These are phyloP conservation scores for Oegoconia quadripuncta DNA, from an alignment of 2,888 invertebrate genomes.

Conservation along the genomic window DNA sequence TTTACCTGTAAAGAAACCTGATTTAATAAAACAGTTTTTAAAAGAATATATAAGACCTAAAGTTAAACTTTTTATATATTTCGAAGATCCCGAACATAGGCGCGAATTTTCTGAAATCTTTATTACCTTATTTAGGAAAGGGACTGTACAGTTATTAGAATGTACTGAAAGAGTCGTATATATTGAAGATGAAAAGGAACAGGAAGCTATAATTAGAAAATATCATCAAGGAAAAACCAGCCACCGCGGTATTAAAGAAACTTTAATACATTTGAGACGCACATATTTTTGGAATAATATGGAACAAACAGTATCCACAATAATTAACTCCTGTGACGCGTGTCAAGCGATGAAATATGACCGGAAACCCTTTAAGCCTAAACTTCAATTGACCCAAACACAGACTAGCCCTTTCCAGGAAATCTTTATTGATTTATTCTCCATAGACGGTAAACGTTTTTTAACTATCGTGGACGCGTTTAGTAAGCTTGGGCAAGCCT, in stretches of 20 bases:
- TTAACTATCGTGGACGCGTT: neutral
- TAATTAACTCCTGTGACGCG: slow-evolving; percentile 24
- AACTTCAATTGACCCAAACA: slow-evolving; percentile 24
- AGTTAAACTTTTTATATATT: slow-evolving; percentile 25
- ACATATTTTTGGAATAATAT: slow-evolving; percentile 17
- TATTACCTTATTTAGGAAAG: slow-evolving; percentile 13
- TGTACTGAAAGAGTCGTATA: slow-evolving; percentile 16
- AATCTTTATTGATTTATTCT: slow-evolving; percentile 22
- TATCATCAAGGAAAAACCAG: too few species aligned
- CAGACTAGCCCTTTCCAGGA: slow-evolving; percentile 23
- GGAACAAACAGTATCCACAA: slow-evolving; percentile 11
- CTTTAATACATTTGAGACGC: slow-evolving; percentile 4
- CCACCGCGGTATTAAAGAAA: too few species aligned
- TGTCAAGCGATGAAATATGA: slow-evolving; percentile 24
- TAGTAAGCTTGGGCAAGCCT: neutral
- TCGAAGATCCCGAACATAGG: slow-evolving; percentile 10
- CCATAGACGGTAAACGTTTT: slow-evolving; percentile 11
- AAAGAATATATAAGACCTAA: slow-evolving; percentile 24
- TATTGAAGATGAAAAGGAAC: slow-evolving; percentile 12
- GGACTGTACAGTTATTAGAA: slow-evolving; percentile 13
- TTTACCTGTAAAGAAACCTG: slow-evolving; percentile 20
- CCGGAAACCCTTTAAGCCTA: slow-evolving; percentile 22
- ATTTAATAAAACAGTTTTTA: slow-evolving; percentile 26
- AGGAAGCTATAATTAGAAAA: too few species aligned
- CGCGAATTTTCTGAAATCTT: slow-evolving; percentile 5